Percentiles rank a stretch among this genome's conserved stretches.
Evolutionary conservation across 2,113 vertebrate species (phyloP).

Genomic region (Paralichthys olivaceus): DNA sequence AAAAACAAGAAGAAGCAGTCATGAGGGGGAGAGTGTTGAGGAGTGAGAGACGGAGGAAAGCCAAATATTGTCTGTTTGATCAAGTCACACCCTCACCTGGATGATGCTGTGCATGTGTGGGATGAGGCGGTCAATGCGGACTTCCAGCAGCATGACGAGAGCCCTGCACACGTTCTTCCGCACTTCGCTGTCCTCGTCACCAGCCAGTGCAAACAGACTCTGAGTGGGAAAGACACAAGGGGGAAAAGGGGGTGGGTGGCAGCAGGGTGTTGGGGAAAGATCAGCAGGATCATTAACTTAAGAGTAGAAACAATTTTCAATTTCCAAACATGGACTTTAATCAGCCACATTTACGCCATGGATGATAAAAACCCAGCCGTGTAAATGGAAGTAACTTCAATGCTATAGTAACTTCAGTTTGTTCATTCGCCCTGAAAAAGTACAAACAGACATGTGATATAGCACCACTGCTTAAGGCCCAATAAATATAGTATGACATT

Average conservation of each 20-base stretch:
- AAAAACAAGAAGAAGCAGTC: slow-evolving; percentile 7
- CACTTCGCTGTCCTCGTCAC: slow-evolving; percentile 93
- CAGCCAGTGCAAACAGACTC: slow-evolving; percentile 93
- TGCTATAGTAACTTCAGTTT: background rate
- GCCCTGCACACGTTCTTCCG: slow-evolving; percentile 95
- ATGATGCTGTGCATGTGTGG: slow-evolving; percentile 98
- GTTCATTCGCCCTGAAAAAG: background rate
- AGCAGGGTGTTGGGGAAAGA: background rate
- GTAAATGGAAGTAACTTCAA: background rate
- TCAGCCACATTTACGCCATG: too few relatives aligned
- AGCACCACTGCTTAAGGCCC: background rate
- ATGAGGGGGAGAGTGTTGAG: background rate
- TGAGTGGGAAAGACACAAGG: slow-evolving; percentile 48
- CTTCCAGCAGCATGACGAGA: slow-evolving; percentile 94
- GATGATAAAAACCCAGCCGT: too few relatives aligned
- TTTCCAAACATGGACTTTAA: too few relatives aligned
- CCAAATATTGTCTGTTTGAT: background rate
- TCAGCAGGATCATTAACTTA: background rate
- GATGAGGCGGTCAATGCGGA: slow-evolving; percentile 93
- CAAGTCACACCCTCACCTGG: slow-evolving; percentile 82
- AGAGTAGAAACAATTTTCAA: too few relatives aligned
- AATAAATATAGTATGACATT: background rate
- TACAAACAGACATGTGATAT: background rate
- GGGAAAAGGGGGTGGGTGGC: background rate
- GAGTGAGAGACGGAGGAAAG: background rate